These are phyloP conservation scores for Aphidius ervi DNA, from an alignment of 1,140 invertebrate genomes.

Conservation along the genomic window DNA sequence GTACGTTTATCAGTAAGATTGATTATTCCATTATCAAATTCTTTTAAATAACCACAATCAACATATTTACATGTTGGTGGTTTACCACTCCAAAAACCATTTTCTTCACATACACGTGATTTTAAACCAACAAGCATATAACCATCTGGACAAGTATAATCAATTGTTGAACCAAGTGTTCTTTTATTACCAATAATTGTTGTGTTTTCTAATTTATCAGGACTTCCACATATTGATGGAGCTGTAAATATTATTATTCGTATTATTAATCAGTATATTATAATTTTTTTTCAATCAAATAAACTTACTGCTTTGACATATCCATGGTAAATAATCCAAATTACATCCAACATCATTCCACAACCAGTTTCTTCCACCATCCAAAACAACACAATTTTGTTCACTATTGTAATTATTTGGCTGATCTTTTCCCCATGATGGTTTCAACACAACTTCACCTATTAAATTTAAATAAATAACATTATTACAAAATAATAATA, in stretches of 20 bases:
- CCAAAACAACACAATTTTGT: slow-evolving; percentile 88
- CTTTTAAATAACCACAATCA: slow-evolving; percentile 70
- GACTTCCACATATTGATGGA: slow-evolving; percentile 79
- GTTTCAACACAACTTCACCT: slow-evolving; percentile 74
- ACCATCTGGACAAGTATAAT: slow-evolving; percentile 78
- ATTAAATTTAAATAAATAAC: slow-evolving; percentile 26
- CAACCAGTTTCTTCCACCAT: slow-evolving; percentile 81
- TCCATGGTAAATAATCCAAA: slow-evolving; percentile 87
- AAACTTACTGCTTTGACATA: slow-evolving; percentile 81
- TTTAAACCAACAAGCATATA: slow-evolving; percentile 74
- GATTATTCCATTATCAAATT: slow-evolving; percentile 71
- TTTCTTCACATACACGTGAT: slow-evolving; percentile 63
- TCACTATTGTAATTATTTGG: slow-evolving; percentile 94
- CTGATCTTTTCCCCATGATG: slow-evolving; percentile 88
- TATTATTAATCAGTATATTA: neutral
- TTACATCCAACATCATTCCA: slow-evolving; percentile 96
- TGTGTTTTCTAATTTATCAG: slow-evolving; percentile 79
- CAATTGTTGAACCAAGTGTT: slow-evolving; percentile 65
- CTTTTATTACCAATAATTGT: slow-evolving; percentile 71
- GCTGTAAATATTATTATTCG: slow-evolving; percentile 57
- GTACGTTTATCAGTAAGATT: slow-evolving; percentile 64
- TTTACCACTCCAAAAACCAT: slow-evolving; percentile 76
- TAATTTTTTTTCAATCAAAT: neutral
- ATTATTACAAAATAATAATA: slow-evolving; percentile 18
- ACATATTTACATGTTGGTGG: slow-evolving; percentile 84